Percentiles rank a stretch among this genome's conserved stretches.
phyloP scores from a whole-genome alignment of 2,888 invertebrate genomes.

The Tuta absoluta region DNA sequence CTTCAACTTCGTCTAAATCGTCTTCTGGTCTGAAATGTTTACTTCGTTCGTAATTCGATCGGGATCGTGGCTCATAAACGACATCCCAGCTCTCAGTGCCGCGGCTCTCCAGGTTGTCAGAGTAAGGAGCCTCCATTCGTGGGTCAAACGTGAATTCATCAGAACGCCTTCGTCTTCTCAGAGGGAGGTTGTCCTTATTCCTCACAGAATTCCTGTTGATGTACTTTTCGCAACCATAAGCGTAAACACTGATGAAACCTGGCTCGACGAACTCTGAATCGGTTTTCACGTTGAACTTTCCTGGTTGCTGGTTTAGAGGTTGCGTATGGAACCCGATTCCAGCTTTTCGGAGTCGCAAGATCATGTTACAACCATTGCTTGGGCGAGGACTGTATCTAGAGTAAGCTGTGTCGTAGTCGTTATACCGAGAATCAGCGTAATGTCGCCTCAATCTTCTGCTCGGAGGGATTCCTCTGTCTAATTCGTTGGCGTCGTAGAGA shows the following conservation, averaged over 20 bases:
- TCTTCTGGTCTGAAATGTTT: conserved; percentile 77
- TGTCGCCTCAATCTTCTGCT: conserved; percentile 58
- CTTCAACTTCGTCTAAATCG: conserved; percentile 82
- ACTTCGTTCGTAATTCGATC: conserved; percentile 72
- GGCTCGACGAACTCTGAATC: conserved; percentile 93
- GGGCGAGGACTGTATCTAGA: conserved; percentile 50
- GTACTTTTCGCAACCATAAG: conserved; percentile 88
- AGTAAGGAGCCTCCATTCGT: conserved; percentile 47
- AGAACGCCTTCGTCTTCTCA: conserved; percentile 59
- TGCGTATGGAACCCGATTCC: conserved; percentile 90
- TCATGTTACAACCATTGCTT: conserved; percentile 87
- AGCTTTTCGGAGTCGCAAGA: conserved; percentile 86
- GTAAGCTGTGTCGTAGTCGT: conserved; percentile 44
- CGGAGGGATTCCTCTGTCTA: conserved; percentile 60
- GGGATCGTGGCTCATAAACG: conserved; percentile 60
- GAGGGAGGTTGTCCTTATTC: conserved; percentile 65
- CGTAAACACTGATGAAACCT: conserved; percentile 91
- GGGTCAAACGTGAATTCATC: conserved; percentile 73
- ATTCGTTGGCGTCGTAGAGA: conserved; percentile 72
- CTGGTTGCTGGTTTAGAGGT: conserved; percentile 84
- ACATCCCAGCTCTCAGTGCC: conserved; percentile 61
- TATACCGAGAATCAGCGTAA: conserved; percentile 66
- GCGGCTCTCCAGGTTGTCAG: conserved; percentile 52
- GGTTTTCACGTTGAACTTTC: conserved; percentile 87
- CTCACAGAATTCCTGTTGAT: conserved; percentile 69